Evolutionary conservation across 2,113 vertebrate genomes (phyloP), one percentile per base, ranked within the genome.

Genomic region (Glaucomys volans): DNA sequence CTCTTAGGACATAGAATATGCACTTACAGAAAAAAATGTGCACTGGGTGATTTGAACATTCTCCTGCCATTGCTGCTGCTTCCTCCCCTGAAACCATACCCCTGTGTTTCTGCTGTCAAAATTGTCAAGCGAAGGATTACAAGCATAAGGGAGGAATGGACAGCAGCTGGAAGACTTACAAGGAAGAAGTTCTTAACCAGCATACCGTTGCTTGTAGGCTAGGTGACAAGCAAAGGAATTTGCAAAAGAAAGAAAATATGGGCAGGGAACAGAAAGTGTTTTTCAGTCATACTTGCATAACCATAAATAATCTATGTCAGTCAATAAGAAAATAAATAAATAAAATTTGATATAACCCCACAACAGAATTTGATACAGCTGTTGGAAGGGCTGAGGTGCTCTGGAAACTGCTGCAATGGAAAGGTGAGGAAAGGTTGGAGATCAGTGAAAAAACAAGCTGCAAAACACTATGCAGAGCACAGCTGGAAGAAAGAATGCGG

Each of bases 301-400:
- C 69, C 79, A 40, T 72, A 72, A 89, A 82, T 37, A 95, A 82
- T 92, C n/a, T 26, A 74, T 42, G 11, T 57, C 52, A 54, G 18
- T 87, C 66, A 86, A 5, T 28, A 67, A 94, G 79, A 83, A 94
- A 94, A 92, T 37, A 20, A 90, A 67, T 20, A 87, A 74, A 54
- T 44, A 69, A 67, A 90, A 28, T 30, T 72, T 44, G 30, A 75
- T 54, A 72, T 13, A 90, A 28, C 42, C 12, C 30, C 26, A n/a
- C 50, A 77, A 59, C 28, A 69, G 8, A 59, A 89, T 66, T 76
- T 52, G 57, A 57, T 74, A 57, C 28, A 90, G 30, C 44, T 44
- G 1, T 52, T 37, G 32, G 16, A 71, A 92, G 18, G 74, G 13
- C 42, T 35, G 20, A 57, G 35, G 35, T 66, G 8, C 7, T 77